phyloP scores from a whole-genome alignment of 1,140 invertebrate genomes.

The Campodea augens region DNA sequence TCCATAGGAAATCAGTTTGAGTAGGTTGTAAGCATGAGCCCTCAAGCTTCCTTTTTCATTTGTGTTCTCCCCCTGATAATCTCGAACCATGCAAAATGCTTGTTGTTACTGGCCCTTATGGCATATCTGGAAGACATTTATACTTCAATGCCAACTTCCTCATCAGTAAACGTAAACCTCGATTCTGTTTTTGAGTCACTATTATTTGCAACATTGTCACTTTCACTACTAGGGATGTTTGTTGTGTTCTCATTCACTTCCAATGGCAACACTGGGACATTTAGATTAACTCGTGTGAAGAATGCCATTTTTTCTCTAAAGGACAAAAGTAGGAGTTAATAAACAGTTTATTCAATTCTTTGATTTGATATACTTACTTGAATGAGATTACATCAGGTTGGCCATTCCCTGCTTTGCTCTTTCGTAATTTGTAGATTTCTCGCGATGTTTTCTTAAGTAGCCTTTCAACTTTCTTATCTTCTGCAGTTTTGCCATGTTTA shows the following conservation, averaged over 20 bases:
- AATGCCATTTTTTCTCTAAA: constrained; percentile 88
- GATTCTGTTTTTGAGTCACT: too few species aligned
- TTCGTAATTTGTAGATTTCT: constrained; percentile 73
- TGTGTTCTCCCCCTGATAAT: too few species aligned
- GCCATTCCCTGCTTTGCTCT: constrained; percentile 67
- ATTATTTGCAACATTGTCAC: too few species aligned
- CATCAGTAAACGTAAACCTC: too few species aligned
- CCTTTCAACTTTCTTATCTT: constrained; percentile 57
- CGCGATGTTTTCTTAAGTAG: constrained; percentile 67
- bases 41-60: too few species aligned
- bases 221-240: too few species aligned
- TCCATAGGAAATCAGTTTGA: too few species aligned
- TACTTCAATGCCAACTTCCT: too few species aligned
- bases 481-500: constrained; percentile 39
- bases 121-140: too few species aligned
- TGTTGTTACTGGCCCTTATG: too few species aligned
- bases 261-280: constrained; percentile 50
- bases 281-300: constrained; percentile 60
- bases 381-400: constrained; percentile 81
- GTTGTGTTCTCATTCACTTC: constrained; percentile 30
- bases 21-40: too few species aligned
- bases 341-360: neutral
- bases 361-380: constrained; percentile 58
- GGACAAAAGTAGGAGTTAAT: constrained; percentile 13
- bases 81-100: too few species aligned